Evolutionary conservation across 2,888 invertebrate genomes (phyloP), one percentile per base, ranked within the genome.

Genomic region (Thera obeliscata): DNA sequence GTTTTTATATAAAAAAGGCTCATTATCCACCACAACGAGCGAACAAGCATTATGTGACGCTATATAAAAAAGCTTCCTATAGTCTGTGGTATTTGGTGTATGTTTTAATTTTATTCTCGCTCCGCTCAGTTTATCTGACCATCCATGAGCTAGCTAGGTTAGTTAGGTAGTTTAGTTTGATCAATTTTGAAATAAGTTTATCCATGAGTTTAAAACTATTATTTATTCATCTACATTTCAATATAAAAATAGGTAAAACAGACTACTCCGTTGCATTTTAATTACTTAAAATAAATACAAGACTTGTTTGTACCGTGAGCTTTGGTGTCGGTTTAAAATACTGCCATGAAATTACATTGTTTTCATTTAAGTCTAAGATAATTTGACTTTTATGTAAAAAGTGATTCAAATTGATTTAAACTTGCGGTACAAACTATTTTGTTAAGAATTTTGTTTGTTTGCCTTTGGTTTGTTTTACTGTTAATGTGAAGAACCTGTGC

Each of bases 161-260:
- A 22, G 22, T 22, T 22, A 1, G 1, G 33, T 6, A 12, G n/a
- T 49, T 12, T 49, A 49, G 64, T 46, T 46, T 7, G 8, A 62
- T 8, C 38, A 58, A 35, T 55, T 35, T 55, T 67, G 56, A 67
- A 69, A 64, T 66, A 72, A 72, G 73, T 76, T 77, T 79, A 78
- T 79, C 79, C 78, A 80, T 78, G 79, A 80, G 78, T 73, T 76
- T 75, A 54, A 71, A 69, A 57, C 43, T 52, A 67, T 57, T 60
- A 8, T 41, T 56, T 38, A 55, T 48, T 58, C 7, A 4, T 49
- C 56, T 56, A 56, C 11, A 50, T n/a, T 11, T 48, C 36, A 62
- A 62, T 48, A 3, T 8, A 63, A 49, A 48, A 48, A 48, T 56
- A 41, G n/a, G 46, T 56, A 56, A 50, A 38, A 55, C 9, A 56